phyloP scores from a whole-genome alignment of 2,113 vertebrate genomes.

The Upupa epops region DNA sequence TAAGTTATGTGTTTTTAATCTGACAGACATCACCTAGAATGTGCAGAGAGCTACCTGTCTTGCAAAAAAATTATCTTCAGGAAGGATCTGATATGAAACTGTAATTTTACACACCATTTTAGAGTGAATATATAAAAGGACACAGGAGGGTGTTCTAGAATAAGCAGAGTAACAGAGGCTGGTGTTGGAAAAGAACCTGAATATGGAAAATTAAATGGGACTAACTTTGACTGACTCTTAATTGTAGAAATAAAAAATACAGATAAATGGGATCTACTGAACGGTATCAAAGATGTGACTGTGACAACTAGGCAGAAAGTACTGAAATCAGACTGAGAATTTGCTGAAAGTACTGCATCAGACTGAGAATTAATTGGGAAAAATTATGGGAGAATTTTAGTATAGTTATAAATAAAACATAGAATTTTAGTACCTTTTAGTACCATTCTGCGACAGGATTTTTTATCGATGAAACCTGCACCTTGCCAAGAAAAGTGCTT shows the following conservation, averaged over 20 bases:
- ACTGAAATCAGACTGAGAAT: no score
- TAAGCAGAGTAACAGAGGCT: background rate
- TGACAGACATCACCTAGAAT: background rate
- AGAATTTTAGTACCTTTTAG: background rate
- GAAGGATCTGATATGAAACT: background rate
- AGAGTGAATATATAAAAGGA: background rate
- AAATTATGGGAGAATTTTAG: background rate
- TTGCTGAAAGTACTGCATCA: no score
- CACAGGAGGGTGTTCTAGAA: background rate
- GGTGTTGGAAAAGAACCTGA: background rate
- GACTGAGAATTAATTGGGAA: background rate
- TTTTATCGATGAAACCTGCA: background rate
- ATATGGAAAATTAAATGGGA: background rate
- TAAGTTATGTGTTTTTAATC: background rate
- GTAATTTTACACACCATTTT: background rate
- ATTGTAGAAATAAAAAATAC: background rate
- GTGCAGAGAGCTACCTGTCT: background rate
- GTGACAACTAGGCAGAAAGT: background rate
- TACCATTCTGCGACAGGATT: background rate
- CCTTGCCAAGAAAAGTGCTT: background rate
- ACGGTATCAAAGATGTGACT: background rate
- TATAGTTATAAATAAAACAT: background rate
- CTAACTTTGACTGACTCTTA: background rate
- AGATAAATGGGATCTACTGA: background rate
- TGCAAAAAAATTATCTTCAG: background rate